Conservation (phyloP, 2,113 vertebrate genomes). For the Recurvirostra avosetta region DNA sequence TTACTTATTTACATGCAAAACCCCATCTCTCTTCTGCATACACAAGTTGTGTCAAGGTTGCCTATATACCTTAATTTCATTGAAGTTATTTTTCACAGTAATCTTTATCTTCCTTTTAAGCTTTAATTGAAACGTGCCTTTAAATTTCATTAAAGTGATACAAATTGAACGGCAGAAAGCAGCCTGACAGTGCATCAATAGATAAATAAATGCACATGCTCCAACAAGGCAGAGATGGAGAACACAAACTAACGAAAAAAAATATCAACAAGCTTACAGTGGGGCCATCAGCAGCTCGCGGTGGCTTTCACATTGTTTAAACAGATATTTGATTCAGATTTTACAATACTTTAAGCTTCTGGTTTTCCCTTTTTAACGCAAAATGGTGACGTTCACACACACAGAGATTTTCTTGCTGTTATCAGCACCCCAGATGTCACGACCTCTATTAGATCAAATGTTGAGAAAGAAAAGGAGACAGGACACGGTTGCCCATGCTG, state of each 20-base stretch:
- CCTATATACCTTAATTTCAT: background rate
- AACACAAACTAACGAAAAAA: background rate
- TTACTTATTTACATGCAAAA: background rate
- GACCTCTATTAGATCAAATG: background rate
- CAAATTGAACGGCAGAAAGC: background rate
- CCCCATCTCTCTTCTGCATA: background rate
- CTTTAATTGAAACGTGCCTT: background rate
- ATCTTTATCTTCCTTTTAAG: background rate
- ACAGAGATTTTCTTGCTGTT: background rate
- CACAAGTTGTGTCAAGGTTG: background rate
- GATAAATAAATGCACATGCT: background rate
- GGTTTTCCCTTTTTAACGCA: background rate
- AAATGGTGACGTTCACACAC: background rate
- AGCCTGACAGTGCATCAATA: background rate
- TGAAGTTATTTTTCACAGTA: background rate
- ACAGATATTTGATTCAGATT: background rate
- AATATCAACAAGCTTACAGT: background rate
- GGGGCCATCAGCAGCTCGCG: background rate
- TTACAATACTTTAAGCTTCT: background rate
- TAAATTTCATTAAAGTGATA: background rate
- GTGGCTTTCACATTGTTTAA: background rate
- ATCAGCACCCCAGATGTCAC: background rate
- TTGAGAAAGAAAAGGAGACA: background rate
- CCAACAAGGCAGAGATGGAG: background rate
- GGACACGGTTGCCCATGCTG: background rate